Conservation (phyloP, 2,113 vertebrate genomes). For the Oryzias woworae region DNA sequence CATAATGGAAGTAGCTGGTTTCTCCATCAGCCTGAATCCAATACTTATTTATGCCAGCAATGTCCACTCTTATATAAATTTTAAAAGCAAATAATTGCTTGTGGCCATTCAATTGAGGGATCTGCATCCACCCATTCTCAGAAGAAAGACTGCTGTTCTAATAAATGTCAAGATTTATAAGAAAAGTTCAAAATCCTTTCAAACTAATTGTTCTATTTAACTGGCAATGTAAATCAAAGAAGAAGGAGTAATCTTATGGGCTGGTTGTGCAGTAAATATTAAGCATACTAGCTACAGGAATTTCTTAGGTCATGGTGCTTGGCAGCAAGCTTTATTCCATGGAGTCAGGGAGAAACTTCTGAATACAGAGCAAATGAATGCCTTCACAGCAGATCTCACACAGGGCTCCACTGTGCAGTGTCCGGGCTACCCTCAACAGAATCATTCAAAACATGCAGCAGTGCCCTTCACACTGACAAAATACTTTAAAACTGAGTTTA, state of each 20-base stretch:
- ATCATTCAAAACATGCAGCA: conserved; percentile 57
- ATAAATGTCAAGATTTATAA: too few species aligned
- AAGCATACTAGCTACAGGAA: conserved; percentile 41
- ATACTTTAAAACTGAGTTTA: conserved; percentile 30
- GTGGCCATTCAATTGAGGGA: conserved; percentile 5
- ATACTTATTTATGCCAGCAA: conserved; percentile 5
- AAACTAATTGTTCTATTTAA: neutral
- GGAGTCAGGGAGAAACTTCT: conserved; percentile 48
- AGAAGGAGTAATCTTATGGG: conserved; percentile 6
- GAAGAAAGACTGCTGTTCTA: conserved; percentile 5
- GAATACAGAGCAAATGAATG: conserved; percentile 66
- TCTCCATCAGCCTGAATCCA: conserved; percentile 8
- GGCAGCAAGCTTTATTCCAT: conserved; percentile 43
- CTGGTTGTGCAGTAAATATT: conserved; percentile 29
- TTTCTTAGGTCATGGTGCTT: conserved; percentile 42
- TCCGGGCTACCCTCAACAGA: conserved; percentile 45
- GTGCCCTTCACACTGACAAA: conserved; percentile 42
- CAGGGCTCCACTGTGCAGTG: conserved; percentile 61
- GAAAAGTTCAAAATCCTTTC: too few species aligned
- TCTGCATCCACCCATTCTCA: neutral
- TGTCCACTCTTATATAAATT: neutral
- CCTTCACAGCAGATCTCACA: conserved; percentile 49
- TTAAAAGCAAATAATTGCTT: conserved; percentile 13
- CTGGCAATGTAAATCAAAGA: conserved; percentile 21
- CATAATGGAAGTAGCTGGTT: neutral